Conservation (phyloP, 2,113 vertebrate species). For the Oenanthe melanoleuca region DNA sequence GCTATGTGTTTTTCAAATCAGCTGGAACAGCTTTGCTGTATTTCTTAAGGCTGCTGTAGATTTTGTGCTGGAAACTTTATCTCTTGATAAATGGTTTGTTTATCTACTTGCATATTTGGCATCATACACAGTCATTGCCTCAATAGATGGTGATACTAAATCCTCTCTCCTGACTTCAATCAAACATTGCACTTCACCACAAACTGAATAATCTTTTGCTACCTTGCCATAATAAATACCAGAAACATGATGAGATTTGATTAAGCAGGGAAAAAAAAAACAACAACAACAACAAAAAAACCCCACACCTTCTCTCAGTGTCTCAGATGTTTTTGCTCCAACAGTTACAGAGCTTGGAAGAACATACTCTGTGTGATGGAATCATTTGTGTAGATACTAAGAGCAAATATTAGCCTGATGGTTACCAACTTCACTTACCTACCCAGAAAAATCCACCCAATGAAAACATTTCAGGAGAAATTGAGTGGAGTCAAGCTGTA, state of each 20-base stretch:
- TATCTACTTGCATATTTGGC: constrained; percentile 30
- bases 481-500: background rate
- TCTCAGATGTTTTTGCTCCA: background rate
- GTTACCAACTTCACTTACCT: background rate
- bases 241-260: background rate
- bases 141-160: background rate
- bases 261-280: background rate
- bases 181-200: background rate
- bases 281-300: no score
- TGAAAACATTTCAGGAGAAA: background rate
- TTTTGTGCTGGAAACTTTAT: background rate
- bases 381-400: background rate
- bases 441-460: background rate
- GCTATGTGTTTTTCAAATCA: background rate
- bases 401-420: background rate
- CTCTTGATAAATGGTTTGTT: constrained; percentile 5
- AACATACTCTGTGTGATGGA: background rate
- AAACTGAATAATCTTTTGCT: background rate
- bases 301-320: background rate
- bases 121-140: background rate
- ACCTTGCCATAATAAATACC: background rate
- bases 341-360: background rate
- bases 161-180: background rate
- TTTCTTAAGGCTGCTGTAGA: background rate
- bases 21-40: background rate